Percentiles rank a stretch among this genome's conserved stretches.
Evolutionary conservation across 2,797 vertebrate genomes (phyloP).

Genomic region (Poecilia wingei): DNA sequence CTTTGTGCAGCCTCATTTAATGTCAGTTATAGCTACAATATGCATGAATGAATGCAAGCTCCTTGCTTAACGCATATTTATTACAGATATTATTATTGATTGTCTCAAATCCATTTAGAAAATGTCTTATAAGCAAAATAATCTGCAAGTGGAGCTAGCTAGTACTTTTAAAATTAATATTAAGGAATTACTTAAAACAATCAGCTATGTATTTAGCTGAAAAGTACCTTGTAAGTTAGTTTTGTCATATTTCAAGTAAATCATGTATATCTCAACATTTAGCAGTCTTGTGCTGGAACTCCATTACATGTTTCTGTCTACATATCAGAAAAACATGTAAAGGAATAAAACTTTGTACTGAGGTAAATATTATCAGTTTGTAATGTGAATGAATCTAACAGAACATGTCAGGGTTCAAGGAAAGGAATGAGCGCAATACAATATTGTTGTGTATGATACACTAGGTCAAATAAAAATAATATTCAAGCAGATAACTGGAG

Average conservation of each 20-base stretch:
- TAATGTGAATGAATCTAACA: not conserved
- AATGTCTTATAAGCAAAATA: too few species aligned
- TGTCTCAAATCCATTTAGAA: not conserved
- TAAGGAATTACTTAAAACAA: too few species aligned
- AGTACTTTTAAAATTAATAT: too few species aligned
- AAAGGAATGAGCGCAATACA: not conserved
- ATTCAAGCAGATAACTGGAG: too few species aligned
- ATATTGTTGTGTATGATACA: too few species aligned
- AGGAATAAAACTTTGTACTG: not conserved
- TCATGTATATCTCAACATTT: not conserved
- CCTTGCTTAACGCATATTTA: constrained; percentile 50
- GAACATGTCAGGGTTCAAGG: not conserved
- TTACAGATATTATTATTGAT: constrained; percentile 48
- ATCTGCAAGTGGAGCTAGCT: too few species aligned
- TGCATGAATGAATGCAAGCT: constrained; percentile 42
- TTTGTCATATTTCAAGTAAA: too few species aligned
- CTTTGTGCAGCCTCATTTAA: not conserved
- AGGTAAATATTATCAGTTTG: not conserved
- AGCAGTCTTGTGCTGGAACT: not conserved
- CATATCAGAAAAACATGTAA: not conserved
- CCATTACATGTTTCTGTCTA: not conserved
- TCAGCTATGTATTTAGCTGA: too few species aligned
- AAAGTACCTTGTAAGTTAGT: too few species aligned
- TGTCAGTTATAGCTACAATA: not conserved
- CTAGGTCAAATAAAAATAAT: too few species aligned